Percentiles rank a stretch among this genome's conserved stretches.
These are phyloP conservation scores for Cephalopterus ornatus DNA, from an alignment of 2,113 vertebrate species.

Conservation along the genomic window DNA sequence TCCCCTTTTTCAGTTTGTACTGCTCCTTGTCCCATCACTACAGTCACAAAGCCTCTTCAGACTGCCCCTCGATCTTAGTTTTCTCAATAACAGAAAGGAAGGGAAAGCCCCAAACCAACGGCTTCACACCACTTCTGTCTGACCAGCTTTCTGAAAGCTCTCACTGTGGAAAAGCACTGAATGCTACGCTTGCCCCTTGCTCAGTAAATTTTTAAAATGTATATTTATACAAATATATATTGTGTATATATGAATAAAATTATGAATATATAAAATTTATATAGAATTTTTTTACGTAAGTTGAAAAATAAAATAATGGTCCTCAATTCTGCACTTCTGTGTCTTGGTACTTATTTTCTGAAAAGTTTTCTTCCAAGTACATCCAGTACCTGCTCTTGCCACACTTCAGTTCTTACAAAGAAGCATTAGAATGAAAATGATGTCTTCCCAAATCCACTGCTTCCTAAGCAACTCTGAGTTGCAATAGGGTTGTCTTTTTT, in stretches of 20 bases:
- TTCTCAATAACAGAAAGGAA: background rate
- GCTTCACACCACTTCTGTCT: background rate
- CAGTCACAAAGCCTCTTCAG: background rate
- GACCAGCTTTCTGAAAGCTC: background rate
- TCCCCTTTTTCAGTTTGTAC: background rate
- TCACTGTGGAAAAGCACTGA: background rate
- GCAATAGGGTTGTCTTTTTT: background rate
- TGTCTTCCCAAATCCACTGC: background rate
- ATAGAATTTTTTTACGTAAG: background rate
- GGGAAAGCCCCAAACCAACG: background rate
- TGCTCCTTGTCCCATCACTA: background rate
- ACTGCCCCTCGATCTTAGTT: background rate
- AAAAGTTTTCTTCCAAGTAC: background rate
- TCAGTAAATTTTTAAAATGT: background rate
- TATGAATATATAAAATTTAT: accelerated
- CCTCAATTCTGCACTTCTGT: background rate
- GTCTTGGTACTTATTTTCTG: background rate
- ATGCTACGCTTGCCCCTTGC: background rate
- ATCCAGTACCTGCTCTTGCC: background rate
- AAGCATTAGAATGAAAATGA: background rate
- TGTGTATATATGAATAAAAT: background rate
- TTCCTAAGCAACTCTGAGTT: background rate
- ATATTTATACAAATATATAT: background rate
- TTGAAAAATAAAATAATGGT: background rate
- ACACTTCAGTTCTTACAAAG: background rate